Evolutionary conservation across 2,113 vertebrate species (phyloP), one percentile per base, ranked within the genome.

Genomic region (Neogobius melanostomus): DNA sequence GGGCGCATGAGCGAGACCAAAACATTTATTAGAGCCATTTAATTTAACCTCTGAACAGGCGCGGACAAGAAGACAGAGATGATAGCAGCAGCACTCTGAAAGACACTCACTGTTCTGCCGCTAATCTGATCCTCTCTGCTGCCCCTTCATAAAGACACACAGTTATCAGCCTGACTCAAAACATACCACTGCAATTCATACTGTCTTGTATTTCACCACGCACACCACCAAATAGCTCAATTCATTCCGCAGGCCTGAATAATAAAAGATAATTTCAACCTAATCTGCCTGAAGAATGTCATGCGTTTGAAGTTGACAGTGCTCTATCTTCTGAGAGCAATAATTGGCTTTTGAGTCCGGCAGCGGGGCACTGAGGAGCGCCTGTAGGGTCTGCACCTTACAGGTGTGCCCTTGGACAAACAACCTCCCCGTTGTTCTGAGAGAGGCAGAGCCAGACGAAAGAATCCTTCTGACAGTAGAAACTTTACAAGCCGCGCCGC

Each of bases 1-100:
- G 90, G 91, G 94, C 92, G 94, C 95, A 92, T 95, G 91, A 83
- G 87, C 84, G 78, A 82, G 83, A 92, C 89, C 87, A 94, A 95
- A 96, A 96, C 95, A 96, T 97, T 98, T 97, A 95, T 96, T 96
- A 95, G 93, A 94, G 94, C 94, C 93, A 94, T 98, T 98, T 97
- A 95, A 96, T 97, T 98, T 96, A 98, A 98, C 95, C 95, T 96
- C 95, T 92, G 94, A 92, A 95, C 94, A 95, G 94, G 95, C 95
- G 92, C 91, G 48, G 95, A 95, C 95, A 91, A 83, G 91, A 89
- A 87, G 89, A 95, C 93, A 91, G 94, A 92, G 94, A 95, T 94
- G 94, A 96, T 96, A 96, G 91, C 84, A 85, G 77, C 89, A 87
- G 88, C 89, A 77, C 88, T 89, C 94, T 95, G 93, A 95, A 94